Conservation (phyloP, 1,140 invertebrate genomes). For the Mactra quadrangularis region DNA sequence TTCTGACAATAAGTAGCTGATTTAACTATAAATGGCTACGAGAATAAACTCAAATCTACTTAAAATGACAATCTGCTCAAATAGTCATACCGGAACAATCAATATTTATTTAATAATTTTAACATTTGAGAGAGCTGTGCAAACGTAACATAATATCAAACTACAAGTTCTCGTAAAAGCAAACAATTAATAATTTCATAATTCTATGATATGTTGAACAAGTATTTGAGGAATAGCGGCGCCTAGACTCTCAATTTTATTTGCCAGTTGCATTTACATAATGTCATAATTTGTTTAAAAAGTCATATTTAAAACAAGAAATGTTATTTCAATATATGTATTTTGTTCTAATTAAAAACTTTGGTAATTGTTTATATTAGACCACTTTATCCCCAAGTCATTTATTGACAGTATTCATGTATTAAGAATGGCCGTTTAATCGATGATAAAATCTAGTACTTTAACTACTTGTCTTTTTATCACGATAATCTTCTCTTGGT, state of each 20-base stretch:
- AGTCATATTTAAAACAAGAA: constrained; percentile 15
- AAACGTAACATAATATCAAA: constrained; percentile 48
- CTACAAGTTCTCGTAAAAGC: background rate
- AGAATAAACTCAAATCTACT: constrained; percentile 15
- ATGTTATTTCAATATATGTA: background rate
- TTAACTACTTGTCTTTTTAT: too few species aligned
- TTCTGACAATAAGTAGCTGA: constrained; percentile 18
- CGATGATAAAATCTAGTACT: too few species aligned
- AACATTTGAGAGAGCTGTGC: constrained; percentile 31
- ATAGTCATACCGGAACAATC: constrained; percentile 4
- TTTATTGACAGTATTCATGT: too few species aligned
- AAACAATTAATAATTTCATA: background rate
- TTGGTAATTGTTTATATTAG: too few species aligned
- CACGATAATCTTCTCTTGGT: too few species aligned
- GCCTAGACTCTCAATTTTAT: background rate
- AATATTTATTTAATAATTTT: constrained; percentile 48
- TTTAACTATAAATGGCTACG: background rate
- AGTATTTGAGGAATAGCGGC: background rate
- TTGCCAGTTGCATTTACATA: constrained; percentile 8
- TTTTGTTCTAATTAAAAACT: constrained; percentile 1
- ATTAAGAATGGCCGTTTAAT: too few species aligned
- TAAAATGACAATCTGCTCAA: constrained; percentile 30
- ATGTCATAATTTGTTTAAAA: constrained; percentile 9
- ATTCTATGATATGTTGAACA: background rate
- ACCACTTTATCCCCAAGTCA: too few species aligned